Evolutionary conservation across 2,888 invertebrate species (phyloP).

Genomic region (Lottia gigantea): DNA sequence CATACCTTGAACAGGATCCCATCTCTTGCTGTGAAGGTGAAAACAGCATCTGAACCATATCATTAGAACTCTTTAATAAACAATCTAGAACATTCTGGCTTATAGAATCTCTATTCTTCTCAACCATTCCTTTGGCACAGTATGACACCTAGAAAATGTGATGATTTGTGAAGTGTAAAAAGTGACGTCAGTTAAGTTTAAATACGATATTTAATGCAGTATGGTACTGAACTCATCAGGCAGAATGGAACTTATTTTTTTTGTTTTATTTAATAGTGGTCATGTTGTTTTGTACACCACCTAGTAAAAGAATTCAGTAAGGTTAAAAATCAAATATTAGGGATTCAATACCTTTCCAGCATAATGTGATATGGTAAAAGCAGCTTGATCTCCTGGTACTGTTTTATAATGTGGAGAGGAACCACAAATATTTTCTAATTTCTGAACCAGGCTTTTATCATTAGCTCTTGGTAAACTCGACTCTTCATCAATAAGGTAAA

Average conservation of each 20-base stretch:
- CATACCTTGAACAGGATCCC: background rate
- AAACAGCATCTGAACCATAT: conserved; percentile 30
- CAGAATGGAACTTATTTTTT: too few species aligned
- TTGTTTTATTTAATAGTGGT: too few species aligned
- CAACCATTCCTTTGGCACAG: conserved; percentile 35
- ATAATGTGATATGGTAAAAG: conserved; percentile 40
- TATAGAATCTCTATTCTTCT: conserved; percentile 40
- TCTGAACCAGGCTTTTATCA: conserved; percentile 45
- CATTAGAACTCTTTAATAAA: conserved; percentile 41
- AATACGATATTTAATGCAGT: too few species aligned
- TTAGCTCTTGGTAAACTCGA: conserved; percentile 47
- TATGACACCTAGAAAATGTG: conserved; percentile 30
- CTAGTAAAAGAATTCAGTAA: too few species aligned
- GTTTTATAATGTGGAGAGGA: conserved; percentile 14
- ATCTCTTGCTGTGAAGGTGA: background rate
- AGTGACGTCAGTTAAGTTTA: too few species aligned
- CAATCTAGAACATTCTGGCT: conserved; percentile 44
- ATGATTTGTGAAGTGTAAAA: too few species aligned
- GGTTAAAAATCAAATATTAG: too few species aligned
- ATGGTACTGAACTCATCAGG: too few species aligned
- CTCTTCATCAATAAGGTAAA: conserved; percentile 53
- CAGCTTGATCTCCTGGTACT: conserved; percentile 23
- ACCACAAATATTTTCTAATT: conserved; percentile 29
- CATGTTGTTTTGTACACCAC: too few species aligned
- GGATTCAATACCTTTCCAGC: conserved; percentile 34